Evolutionary conservation across 2,888 invertebrate species (phyloP).

Genomic region (Poecilus cupreus): DNA sequence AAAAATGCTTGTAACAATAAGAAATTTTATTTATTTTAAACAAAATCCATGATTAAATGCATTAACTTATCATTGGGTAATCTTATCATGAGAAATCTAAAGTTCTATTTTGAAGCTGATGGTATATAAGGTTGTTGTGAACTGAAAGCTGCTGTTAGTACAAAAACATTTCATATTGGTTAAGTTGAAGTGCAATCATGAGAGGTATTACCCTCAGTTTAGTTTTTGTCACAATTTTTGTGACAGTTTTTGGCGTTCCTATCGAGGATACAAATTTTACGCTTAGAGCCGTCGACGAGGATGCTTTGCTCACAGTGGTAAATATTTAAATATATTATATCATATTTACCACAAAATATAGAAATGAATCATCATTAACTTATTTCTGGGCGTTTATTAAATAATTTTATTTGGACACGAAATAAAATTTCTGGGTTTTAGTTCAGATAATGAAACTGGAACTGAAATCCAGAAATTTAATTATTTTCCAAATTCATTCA

Average conservation of each 20-base stretch:
- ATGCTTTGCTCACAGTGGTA: constrained; percentile 27
- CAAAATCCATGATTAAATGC: constrained; percentile 6
- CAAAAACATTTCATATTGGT: neutral
- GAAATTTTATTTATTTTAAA: neutral
- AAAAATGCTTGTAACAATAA: constrained; percentile 20
- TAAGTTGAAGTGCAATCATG: neutral
- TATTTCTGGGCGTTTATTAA: no score
- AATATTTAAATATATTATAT: neutral
- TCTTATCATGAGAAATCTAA: constrained; percentile 8
- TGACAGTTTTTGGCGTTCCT: neutral
- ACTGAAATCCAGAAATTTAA: no score
- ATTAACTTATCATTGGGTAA: constrained; percentile 7
- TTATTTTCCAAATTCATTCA: no score
- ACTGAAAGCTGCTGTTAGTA: neutral
- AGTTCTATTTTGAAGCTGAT: neutral
- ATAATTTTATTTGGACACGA: no score
- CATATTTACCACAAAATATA: neutral
- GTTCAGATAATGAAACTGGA: no score
- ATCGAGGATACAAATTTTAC: neutral
- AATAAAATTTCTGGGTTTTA: no score
- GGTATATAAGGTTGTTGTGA: neutral
- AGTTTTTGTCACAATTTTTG: neutral
- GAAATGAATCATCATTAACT: no score
- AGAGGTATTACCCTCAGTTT: neutral
- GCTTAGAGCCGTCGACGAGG: neutral